Conservation (phyloP, 2,797 vertebrate species). For the Molossus alvarezi region DNA sequence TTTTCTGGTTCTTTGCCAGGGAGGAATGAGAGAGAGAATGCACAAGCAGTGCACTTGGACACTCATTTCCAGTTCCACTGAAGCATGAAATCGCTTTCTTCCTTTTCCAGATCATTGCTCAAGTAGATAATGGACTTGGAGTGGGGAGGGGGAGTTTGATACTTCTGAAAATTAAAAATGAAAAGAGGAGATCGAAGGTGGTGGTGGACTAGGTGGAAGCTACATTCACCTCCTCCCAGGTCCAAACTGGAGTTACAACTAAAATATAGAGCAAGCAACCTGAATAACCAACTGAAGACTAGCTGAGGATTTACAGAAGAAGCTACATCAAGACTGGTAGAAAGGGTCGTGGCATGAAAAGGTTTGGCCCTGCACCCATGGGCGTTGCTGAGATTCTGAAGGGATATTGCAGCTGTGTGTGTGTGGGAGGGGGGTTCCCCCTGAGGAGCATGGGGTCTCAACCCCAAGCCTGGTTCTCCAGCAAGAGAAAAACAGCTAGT, state of each 20-base stretch:
- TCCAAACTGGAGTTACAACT: neutral
- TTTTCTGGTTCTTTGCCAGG: neutral
- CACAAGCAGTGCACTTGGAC: neutral
- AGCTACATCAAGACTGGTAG: neutral
- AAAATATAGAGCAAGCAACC: neutral
- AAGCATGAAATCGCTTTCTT: constrained; percentile 18
- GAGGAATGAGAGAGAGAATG: neutral
- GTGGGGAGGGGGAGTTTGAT: neutral
- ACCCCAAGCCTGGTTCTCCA: no score
- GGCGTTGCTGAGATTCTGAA: no score
- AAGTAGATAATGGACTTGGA: neutral
- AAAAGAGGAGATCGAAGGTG: neutral
- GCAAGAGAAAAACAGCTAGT: no score
- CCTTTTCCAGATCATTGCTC: neutral
- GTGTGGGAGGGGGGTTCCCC: no score
- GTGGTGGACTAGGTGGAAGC: neutral
- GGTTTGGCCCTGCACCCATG: neutral
- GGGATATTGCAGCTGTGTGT: no score
- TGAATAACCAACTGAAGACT: neutral
- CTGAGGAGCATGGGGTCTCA: no score
- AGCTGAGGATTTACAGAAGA: neutral
- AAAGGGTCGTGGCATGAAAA: neutral
- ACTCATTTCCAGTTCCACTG: neutral
- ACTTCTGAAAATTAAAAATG: constrained; percentile 57
- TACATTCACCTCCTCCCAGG: neutral